Conservation (phyloP, 2,113 vertebrate species). For the Daphoenositta chrysoptera region DNA sequence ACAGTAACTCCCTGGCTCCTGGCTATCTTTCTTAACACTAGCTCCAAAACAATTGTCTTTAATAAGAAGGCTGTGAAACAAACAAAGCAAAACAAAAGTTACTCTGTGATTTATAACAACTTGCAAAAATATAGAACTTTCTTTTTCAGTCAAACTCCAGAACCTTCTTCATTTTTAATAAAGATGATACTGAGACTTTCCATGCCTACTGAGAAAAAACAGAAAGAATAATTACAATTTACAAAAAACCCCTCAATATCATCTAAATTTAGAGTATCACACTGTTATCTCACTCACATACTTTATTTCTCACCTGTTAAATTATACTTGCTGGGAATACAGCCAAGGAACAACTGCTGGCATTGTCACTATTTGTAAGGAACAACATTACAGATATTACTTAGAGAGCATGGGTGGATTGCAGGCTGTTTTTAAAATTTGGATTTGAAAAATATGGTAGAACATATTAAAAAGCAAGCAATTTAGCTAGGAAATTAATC, state of each 20-base stretch:
- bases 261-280: conserved; percentile 55
- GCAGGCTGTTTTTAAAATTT: background rate
- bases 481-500: conserved; percentile 23
- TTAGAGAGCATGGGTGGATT: background rate
- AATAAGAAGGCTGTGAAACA: background rate
- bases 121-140: background rate
- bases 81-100: background rate
- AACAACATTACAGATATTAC: conserved; percentile 22
- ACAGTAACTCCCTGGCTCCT: background rate
- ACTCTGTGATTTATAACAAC: background rate
- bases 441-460: background rate
- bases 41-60: background rate
- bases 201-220: background rate
- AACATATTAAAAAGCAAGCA: conserved; percentile 16
- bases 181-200: background rate
- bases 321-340: conserved; percentile 58
- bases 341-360: conserved; percentile 49
- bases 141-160: background rate
- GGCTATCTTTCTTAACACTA: background rate
- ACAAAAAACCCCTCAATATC: background rate
- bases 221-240: background rate
- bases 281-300: conserved; percentile 36
- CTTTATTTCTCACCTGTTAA: conserved; percentile 66
- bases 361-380: conserved; percentile 11
- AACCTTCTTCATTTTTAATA: background rate